Evolutionary conservation across 2,113 vertebrate species (phyloP), one percentile per base, ranked within the genome.

Genomic region (Rattus rattus): DNA sequence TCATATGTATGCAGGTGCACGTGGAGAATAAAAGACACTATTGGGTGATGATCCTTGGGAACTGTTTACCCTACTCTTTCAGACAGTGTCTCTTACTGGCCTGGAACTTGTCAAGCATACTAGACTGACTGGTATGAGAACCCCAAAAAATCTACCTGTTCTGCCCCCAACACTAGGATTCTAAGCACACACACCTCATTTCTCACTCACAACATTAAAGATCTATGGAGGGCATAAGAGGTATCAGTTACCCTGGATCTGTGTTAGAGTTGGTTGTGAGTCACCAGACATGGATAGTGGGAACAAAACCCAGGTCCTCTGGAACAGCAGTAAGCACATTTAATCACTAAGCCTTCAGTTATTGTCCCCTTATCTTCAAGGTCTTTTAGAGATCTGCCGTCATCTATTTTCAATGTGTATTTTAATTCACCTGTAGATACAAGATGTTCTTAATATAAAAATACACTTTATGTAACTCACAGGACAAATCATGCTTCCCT

Each of bases 381-480:
- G 24, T 59, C 39, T 70, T 96, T 95, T 75, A 70, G 43, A 95
- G 20, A 26, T 65, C 69, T 75, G 13, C n/a, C 70, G 26, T 73
- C 20, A 79, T 52, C 76, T 94, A 67, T 81, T 91, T 97, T 94
- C 19, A 94, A 52, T 28, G 59, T 33, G 14, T 26, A 7, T 20
- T 84, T 85, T 95, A 94, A 88, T 80, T 96, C 70, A 94, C 54
- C 39, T 96, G 17, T 76, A 72, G 28, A 95, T n/a, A 67, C 10
- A 92, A 88, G 13, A 77, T 87, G 11, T 72, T 80, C 67, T 90
- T 93, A 83, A 87, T 69, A 95, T 94, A 97, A 96, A 95, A 95
- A 90, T 88, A 90, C 39, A 52, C 11, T 47, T 92, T 94, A 81
- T 96, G 30, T 87, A 94, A 91, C 36, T 36, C 54, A 89, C 88